Base-by-base conservation (phyloP, 1,140 invertebrate species). In the Drosophila kanapiae region DNA sequence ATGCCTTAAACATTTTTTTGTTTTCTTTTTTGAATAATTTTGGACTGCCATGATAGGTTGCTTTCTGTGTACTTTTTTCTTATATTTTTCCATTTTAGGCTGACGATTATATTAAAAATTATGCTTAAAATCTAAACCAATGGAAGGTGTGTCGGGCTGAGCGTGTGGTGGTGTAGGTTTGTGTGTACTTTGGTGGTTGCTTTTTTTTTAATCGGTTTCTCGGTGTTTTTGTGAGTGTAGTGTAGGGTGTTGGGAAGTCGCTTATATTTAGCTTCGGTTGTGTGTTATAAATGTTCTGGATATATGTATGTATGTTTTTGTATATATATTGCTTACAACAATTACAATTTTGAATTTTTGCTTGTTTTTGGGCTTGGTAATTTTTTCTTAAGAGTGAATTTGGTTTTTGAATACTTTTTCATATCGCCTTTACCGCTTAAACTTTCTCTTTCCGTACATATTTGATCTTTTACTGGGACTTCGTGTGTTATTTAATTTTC, bases 101-200 rank as follows among this genome's bases (percentile, higher is more conserved):
- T 88, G 82, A 83, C 65, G 77, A 87, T 86, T 91, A 86, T 71
- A 68, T 91, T 91, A 70, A 91, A 91, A 87, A 87, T 91, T 80
- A 91, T 91, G 75, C 88, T 91, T 91, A 91, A 91, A 91, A 78
- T 91, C 87, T 91, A 91, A 91, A 91, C 87, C 88, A 91, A 91
- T 91, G 76, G 65, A 84, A 91, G 78, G 68, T 71, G 63, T 76
- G 58, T 79, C 37, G 77, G 69, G 59, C 14, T 69, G 33, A 45
- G 59, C 38, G 54, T 57, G 61, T 75, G 47, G 63, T 75, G 61
- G 64, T 49, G 40, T 75, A 33, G 45, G 56, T 69, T 40, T 16
- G 45, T 74, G 56, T 78, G 45, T 64, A 31, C 18, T 37, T 72
- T 72, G 68, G 70, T 72, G 67, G 67, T 51, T 47, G 23, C 13